Base-by-base conservation (phyloP, 2,797 vertebrate genomes). In the Crypturellus tataupa region DNA sequence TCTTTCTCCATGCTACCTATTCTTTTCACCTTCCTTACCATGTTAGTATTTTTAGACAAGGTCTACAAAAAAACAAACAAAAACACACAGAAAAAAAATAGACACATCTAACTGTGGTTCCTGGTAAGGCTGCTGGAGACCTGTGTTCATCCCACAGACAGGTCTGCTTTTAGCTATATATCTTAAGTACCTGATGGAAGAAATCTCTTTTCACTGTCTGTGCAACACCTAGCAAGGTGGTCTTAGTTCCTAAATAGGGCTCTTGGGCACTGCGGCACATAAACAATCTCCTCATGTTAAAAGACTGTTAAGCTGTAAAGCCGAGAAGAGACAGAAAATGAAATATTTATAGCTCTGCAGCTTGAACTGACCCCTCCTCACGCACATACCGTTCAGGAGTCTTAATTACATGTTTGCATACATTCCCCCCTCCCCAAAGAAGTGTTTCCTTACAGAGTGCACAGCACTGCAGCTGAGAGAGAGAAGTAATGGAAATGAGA, bases 271-370 rank as follows among this genome's bases (percentile, higher is more conserved):
- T 27, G n/a, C 10, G 3, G 72, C 79, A 42, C 16, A 56, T 37
- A 46, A n/a, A 44, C 53, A 58, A 44, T 4, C 21, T 44, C 23
- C 55, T 49, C 31, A 8, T n/a, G 9, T 58, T 27, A 73, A 58
- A n/a, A 58, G 40, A 44, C 31, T n/a, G 51, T 35, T 73, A 35
- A 59, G 55, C n/a, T 35, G 40, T 25, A 17, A 83, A 90, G 16
- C 25, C 40, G 35, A 81, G 33, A 9, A 75, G 60, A 40, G 75
- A 39, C 20, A 20, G 39, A 91, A 93, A 87, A 67, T 12, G 10
- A 86, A 95, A 75, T 55, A 80, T 71, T 87, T 89, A 70, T 5
- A 87, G 17, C 71, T 93, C 40, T 85, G 25, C 53, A 78, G 27
- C 56, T 68, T 77, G 42, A 88, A 85, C 17, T 58, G 78, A 79